phyloP scores from a whole-genome alignment of 1,140 invertebrate genomes.

The Capitella teleta region DNA sequence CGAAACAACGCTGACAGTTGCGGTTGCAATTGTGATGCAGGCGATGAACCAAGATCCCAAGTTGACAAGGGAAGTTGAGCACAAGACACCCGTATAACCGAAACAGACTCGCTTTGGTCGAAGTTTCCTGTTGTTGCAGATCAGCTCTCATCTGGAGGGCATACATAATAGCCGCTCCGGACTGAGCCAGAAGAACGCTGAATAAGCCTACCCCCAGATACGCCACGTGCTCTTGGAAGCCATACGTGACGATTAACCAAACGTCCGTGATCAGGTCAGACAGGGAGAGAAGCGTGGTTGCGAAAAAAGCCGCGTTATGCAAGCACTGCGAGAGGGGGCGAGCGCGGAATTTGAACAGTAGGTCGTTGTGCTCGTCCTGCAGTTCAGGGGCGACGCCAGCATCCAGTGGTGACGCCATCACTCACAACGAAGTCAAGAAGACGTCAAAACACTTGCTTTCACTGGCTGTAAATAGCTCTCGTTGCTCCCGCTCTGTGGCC shows the following conservation, averaged over 20 bases:
- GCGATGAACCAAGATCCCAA: conserved; percentile 1
- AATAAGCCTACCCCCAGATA: background rate
- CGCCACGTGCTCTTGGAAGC: background rate
- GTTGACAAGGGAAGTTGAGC: conserved; percentile 1
- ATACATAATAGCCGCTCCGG: background rate
- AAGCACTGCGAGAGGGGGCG: too few relatives aligned
- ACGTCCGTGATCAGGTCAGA: conserved; percentile 11
- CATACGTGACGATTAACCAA: background rate
- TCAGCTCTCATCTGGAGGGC: background rate
- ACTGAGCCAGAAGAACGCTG: background rate
- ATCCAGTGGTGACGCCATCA: too few relatives aligned
- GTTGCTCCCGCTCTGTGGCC: too few relatives aligned
- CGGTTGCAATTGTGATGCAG: background rate
- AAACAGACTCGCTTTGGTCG: background rate
- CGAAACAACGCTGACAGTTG: background rate
- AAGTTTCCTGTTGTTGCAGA: background rate
- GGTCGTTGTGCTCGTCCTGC: too few relatives aligned
- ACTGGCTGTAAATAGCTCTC: too few relatives aligned
- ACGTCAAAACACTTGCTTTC: too few relatives aligned
- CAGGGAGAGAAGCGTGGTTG: conserved; percentile 1
- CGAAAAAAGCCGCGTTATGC: too few relatives aligned
- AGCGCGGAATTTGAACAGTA: too few relatives aligned
- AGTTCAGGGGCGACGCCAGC: too few relatives aligned
- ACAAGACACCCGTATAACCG: background rate
- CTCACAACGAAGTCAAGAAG: too few relatives aligned